Base-by-base conservation (phyloP, 1,140 invertebrate species). In the Pseudomyrmex sp. region DNA sequence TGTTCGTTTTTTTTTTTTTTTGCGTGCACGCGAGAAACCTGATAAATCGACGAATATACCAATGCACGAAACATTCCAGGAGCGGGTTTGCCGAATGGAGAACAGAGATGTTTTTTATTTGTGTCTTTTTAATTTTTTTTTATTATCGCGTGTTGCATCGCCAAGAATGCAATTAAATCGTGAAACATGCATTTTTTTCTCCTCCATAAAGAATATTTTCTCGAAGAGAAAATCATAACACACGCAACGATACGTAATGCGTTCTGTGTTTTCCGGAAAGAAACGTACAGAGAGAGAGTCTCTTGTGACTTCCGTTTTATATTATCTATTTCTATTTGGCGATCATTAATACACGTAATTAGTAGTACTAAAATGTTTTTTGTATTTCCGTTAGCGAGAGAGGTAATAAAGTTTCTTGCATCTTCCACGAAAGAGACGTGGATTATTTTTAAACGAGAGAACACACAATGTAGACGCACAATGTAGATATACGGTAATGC, bases 11-110 rank as follows among this genome's bases (percentile, higher is more conserved):
- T 26, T 4, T 26, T 26, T 26, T 26, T 26, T 23, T 35, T 18
- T 72, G 50, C 44, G 59, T 23, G 72, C 80, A 83, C 58, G 72
- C 54, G 23, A 83, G 56, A 74, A 82, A 26, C 13, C 13, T 12
- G 61, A 82, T 82, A 82, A 82, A 74, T 74, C 63, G 18, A 66
- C 46, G 15, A 52, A 20, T 44, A 35, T 35, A 35, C 20, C 44
- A 69, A 50, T 44, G 48, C 35, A 62, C 58, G 59, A 56, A 75
- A 46, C 48, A 61, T n/a, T 56, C 48, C 35, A 12, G 4, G 18
- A 58, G 58, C 68, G 46, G n/a, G 52, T 62, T 56, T 48, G 50
- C 13, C 65, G 65, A 35, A 59, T 46, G 20, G 20, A 48, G 54
- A 56, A 70, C 72, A 70, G n/a, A 50, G 44, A 20, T 23, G 76